These are phyloP conservation scores for Rhabditoides inermis DNA, from an alignment of 2,888 invertebrate species.

Conservation along the genomic window DNA sequence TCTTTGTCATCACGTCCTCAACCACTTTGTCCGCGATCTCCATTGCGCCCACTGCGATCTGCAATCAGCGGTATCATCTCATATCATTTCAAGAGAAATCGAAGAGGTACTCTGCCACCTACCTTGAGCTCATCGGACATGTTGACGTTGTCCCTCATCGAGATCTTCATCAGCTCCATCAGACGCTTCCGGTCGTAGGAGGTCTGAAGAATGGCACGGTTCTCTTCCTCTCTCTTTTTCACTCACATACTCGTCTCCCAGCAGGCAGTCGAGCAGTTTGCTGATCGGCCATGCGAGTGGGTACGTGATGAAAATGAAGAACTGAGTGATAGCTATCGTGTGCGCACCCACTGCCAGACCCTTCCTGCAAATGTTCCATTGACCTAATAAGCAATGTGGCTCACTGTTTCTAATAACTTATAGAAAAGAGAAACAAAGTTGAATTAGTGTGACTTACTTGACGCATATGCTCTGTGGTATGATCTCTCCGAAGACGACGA, in stretches of 20 bases:
- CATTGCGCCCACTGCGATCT: slow-evolving; percentile 67
- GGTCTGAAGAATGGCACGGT: slow-evolving; percentile 14
- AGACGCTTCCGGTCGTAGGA: slow-evolving; percentile 90
- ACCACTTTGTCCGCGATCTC: slow-evolving; percentile 89
- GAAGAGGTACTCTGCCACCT: slow-evolving; percentile 7
- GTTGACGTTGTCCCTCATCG: slow-evolving; percentile 19
- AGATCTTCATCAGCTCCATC: slow-evolving; percentile 72
- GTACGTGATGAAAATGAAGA: slow-evolving; percentile 79
- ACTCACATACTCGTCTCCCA: slow-evolving; percentile 84
- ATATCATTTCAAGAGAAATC: neutral
- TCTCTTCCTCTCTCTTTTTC: neutral
- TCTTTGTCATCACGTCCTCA: slow-evolving; percentile 87
- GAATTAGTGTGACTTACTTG: slow-evolving; percentile 22
- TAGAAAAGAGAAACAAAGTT: too few species aligned
- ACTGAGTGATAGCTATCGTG: slow-evolving; percentile 31
- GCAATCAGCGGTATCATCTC: neutral
- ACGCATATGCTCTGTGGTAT: slow-evolving; percentile 65
- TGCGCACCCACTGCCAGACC: slow-evolving; percentile 37
- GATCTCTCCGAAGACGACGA: slow-evolving; percentile 69
- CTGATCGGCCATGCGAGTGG: slow-evolving; percentile 66
- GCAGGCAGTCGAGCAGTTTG: slow-evolving; percentile 38
- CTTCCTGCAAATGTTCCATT: slow-evolving; percentile 77
- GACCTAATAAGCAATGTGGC: slow-evolving; percentile 80
- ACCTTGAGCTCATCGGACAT: slow-evolving; percentile 46
- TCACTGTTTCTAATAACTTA: too few species aligned